phyloP scores from a whole-genome alignment of 2,113 vertebrate genomes.

The Caranx ignobilis region DNA sequence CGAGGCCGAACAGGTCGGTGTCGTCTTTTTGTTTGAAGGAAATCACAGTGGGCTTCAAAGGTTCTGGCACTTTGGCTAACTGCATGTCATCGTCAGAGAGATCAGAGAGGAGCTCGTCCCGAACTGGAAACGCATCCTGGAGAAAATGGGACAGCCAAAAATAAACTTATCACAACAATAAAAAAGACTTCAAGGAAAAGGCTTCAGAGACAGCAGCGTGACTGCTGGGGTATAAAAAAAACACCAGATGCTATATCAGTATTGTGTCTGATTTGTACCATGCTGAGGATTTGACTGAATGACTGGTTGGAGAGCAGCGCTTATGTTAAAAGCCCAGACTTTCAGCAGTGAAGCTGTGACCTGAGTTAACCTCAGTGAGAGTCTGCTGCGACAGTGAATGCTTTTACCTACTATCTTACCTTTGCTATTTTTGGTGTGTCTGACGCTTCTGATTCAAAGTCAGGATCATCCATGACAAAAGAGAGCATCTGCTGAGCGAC shows the following conservation, averaged over 20 bases:
- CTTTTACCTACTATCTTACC: conserved; percentile 47
- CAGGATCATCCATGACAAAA: conserved; percentile 96
- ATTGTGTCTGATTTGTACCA: not conserved
- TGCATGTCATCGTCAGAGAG: conserved; percentile 88
- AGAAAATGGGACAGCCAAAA: not conserved
- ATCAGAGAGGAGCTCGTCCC: conserved; percentile 91
- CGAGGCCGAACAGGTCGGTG: conserved; percentile 92
- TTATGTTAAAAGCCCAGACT: not conserved
- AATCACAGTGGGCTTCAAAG: conserved; percentile 78
- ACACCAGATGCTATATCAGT: not conserved
- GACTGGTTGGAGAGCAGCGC: not conserved
- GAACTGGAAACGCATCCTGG: conserved; percentile 87
- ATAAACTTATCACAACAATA: fast-evolving
- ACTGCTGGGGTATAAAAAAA: too few species aligned
- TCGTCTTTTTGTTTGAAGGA: conserved; percentile 89
- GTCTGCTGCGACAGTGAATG: not conserved
- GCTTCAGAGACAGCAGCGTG: not conserved
- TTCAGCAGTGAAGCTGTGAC: not conserved
- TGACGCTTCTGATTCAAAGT: conserved; percentile 94
- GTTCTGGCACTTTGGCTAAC: conserved; percentile 67
- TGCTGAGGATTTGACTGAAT: not conserved
- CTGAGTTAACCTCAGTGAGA: not conserved
- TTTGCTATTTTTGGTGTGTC: conserved; percentile 83
- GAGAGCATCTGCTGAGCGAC: conserved; percentile 95
- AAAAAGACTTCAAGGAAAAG: too few species aligned